phyloP scores from a whole-genome alignment of 1,140 invertebrate genomes.

The Drosophila leontia region DNA sequence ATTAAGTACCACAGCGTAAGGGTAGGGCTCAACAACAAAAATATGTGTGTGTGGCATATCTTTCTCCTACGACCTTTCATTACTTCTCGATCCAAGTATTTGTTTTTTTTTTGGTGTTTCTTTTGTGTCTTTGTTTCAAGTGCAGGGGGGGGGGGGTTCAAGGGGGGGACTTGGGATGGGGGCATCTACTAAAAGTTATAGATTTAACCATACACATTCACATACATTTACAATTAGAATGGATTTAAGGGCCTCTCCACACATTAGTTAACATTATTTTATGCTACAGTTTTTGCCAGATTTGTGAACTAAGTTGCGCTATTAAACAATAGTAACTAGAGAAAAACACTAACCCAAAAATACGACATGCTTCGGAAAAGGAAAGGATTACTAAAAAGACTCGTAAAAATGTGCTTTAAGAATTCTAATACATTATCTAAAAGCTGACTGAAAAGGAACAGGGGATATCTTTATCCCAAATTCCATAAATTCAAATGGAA shows the following conservation, averaged over 20 bases:
- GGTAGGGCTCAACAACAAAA: conserved; percentile 64
- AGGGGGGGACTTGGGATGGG: not conserved
- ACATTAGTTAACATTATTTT: conserved; percentile 46
- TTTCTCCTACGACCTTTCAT: conserved; percentile 12
- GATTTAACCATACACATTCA: conserved; percentile 66
- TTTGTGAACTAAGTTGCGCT: conserved; percentile 72
- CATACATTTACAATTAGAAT: conserved; percentile 63
- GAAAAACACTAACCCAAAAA: conserved; percentile 65
- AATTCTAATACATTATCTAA: conserved; percentile 4
- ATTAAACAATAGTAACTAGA: conserved; percentile 75
- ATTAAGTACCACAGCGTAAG: conserved; percentile 78
- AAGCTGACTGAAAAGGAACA: not conserved
- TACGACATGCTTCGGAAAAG: conserved; percentile 2
- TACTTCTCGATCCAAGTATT: conserved; percentile 19
- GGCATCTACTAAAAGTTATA: conserved; percentile 22
- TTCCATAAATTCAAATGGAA: not conserved
- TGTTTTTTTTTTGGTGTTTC: conserved; percentile 42
- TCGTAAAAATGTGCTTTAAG: not conserved
- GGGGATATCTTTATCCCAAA: not conserved
- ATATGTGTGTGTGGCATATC: conserved; percentile 56
- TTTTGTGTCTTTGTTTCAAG: conserved; percentile 58
- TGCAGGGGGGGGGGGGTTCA: conserved; percentile 2
- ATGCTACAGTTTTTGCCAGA: conserved; percentile 43
- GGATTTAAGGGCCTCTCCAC: conserved; percentile 21
- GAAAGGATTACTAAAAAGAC: conserved; percentile 5